phyloP scores from a whole-genome alignment of 2,113 vertebrate genomes.

The Boleophthalmus pectinirostris region DNA sequence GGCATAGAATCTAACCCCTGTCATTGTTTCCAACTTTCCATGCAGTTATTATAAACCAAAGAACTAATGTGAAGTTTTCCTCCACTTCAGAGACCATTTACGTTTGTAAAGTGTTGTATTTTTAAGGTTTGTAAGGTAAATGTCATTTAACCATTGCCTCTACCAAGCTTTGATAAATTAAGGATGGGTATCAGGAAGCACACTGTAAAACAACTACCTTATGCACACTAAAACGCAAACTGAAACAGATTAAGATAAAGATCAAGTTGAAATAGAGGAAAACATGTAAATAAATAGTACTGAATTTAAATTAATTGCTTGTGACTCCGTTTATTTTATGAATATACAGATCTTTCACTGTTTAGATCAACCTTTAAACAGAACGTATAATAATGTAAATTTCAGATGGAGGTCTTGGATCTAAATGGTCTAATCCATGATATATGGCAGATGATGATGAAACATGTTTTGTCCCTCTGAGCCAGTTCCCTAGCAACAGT shows the following conservation, averaged over 20 bases:
- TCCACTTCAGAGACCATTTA: background rate
- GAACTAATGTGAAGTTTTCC: background rate
- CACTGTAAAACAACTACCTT: no score
- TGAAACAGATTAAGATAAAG: background rate
- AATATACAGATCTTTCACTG: slow-evolving; percentile 18
- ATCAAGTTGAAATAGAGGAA: background rate
- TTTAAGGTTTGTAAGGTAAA: background rate
- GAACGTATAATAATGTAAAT: slow-evolving; percentile 31
- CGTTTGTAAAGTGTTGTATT: background rate
- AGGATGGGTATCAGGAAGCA: no score
- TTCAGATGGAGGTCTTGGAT: slow-evolving; percentile 50
- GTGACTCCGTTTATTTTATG: slow-evolving; percentile 14
- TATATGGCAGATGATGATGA: slow-evolving; percentile 26
- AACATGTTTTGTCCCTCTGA: slow-evolving; percentile 21
- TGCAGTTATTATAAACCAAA: background rate
- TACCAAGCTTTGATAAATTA: no score
- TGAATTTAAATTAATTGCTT: slow-evolving; percentile 9
- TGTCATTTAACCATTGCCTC: no score
- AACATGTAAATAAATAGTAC: background rate
- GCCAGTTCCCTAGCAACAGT: slow-evolving; percentile 59
- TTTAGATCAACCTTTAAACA: slow-evolving; percentile 17
- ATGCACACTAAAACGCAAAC: background rate
- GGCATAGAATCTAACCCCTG: slow-evolving; percentile 29
- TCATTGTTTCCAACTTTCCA: slow-evolving; percentile 12
- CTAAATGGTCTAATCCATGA: slow-evolving; percentile 20